A percentile compares a stretch with the other conserved stretches of the same genome.
Conservation (phyloP, 2,797 vertebrate species). For the Denticeps clupeoides region DNA sequence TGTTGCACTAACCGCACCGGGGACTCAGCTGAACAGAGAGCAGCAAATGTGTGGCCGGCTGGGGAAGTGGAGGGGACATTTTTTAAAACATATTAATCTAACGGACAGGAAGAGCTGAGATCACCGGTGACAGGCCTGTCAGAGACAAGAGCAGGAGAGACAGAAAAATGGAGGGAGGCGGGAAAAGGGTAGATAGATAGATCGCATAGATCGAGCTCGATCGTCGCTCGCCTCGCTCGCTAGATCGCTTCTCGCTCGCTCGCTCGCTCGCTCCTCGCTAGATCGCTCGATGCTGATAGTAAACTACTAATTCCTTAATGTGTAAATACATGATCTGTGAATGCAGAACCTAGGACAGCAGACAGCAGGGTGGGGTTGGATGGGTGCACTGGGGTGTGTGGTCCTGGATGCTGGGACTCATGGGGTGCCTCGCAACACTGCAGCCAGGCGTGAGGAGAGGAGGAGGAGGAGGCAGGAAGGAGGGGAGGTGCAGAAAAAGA, state of each 20-base stretch:
- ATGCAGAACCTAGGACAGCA: conserved; percentile 4
- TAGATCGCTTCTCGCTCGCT: no score
- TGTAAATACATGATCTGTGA: no score
- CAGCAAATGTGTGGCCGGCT: conserved; percentile 33
- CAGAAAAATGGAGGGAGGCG: conserved; percentile 11
- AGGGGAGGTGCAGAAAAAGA: conserved; percentile 47
- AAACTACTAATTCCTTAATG: no score
- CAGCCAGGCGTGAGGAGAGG: conserved; percentile 24
- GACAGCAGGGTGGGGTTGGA: conserved; percentile 13
- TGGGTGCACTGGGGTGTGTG: conserved; percentile 32
- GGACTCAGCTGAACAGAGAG: conserved; percentile 48
- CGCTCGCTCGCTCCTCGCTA: no score
- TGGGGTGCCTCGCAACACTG: conserved; percentile 34
- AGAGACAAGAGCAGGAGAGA: conserved; percentile 2
- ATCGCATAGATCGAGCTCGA: no score
- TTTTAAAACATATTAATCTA: conserved; percentile 68
- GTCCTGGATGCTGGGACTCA: conserved; percentile 28
- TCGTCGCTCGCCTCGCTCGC: no score
- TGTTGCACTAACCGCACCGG: conserved; percentile 53
- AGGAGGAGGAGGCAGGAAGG: conserved; percentile 28
- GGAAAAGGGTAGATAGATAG: no score
- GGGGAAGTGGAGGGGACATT: conserved; percentile 59
- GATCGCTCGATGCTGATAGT: no score
- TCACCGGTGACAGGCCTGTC: conserved; percentile 22
- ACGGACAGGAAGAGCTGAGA: conserved; percentile 31